phyloP scores from a whole-genome alignment of 2,113 vertebrate species.

The Cyprinodon tularosa region DNA sequence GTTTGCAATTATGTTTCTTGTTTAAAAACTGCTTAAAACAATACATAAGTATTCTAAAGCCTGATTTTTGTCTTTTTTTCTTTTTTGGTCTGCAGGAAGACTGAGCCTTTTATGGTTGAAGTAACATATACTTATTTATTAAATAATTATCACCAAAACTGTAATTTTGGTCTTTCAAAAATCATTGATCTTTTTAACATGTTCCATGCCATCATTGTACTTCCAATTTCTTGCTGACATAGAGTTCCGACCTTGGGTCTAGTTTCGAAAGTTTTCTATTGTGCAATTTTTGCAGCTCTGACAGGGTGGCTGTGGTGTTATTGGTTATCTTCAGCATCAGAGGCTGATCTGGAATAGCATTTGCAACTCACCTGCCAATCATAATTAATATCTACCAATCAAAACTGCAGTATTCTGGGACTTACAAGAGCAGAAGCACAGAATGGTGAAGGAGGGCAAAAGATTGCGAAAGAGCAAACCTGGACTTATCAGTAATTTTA shows the following conservation, averaged over 20 bases:
- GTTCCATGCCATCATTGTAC: not conserved
- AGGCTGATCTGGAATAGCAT: no score
- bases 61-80: not conserved
- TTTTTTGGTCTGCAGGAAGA: not conserved
- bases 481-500: no score
- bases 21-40: not conserved
- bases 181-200: not conserved
- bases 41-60: not conserved
- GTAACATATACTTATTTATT: not conserved
- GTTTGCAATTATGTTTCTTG: not conserved
- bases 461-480: no score
- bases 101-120: not conserved
- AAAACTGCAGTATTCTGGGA: no score
- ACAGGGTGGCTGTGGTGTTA: not conserved
- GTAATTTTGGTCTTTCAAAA: slow-evolving; percentile 5
- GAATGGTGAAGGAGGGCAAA: no score
- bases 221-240: not conserved
- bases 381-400: no score
- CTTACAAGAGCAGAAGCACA: no score
- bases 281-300: not conserved
- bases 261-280: not conserved
- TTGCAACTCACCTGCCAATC: no score
- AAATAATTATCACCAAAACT: not conserved
- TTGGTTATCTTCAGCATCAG: no score
- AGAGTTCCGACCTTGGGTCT: not conserved